Base-by-base conservation (phyloP, 2,888 invertebrate species). In the Rhimphoctona megacephalus region DNA sequence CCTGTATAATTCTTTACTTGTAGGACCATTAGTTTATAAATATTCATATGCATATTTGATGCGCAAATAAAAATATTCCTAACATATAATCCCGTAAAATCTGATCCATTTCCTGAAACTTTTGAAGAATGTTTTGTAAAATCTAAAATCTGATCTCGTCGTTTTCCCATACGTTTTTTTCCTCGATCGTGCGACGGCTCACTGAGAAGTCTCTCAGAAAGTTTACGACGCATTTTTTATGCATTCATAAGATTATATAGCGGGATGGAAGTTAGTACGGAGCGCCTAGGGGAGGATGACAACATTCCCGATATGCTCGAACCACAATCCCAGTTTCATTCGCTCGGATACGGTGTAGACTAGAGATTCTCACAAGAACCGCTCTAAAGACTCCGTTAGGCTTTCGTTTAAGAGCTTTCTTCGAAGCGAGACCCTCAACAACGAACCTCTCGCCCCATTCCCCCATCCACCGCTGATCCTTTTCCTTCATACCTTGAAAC, bases 201-300 rank as follows among this genome's bases (percentile, higher is more conserved):
- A 66, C 43, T 72, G 80, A 52, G 64, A 67, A 67, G 67, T 81
- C 83, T 85, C 88, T 83, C 79, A 52, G 88, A 30, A 4, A 91
- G 89, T 90, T 91, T 90, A 90, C 89, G 88, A 72, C 86, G 89
- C 88, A 90, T 91, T 92, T 81, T 86, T 92, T 92, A 92, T 91
- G 90, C 92, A 92, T 92, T 92, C 92, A 91, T 92, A 92, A 91
- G 89, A 91, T 91, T 91, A 91, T 91, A 90, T 89, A 85, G 88
- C 81, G 81, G 66, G 74, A 54, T 77, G 76, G 84, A 78, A 52
- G 73, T 67, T n/a, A 33, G 36, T 39, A 1, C 39, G 57, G 30
- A 39, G 78, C 17, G 76, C 33, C 46, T 43, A 22, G 73, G 85
- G 78, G 67, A 69, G 54, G 43, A 85, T 49, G 78, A 66, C 61